A percentile compares a stretch with the other conserved stretches of the same genome.
phyloP scores from a whole-genome alignment of 2,888 invertebrate genomes.

The Lapara coniferarum region DNA sequence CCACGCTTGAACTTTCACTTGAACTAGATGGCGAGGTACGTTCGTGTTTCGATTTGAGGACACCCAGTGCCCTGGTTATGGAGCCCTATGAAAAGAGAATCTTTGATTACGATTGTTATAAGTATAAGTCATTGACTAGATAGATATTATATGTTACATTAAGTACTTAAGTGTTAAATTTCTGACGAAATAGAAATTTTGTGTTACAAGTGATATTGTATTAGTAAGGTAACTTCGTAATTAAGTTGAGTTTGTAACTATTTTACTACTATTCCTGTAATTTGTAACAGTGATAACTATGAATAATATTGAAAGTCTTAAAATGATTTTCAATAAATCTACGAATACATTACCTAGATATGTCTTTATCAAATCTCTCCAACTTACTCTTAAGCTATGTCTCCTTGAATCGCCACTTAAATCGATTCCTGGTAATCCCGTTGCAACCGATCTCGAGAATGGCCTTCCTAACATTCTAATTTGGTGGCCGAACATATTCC shows the following conservation, averaged over 20 bases:
- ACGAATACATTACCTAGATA: neutral
- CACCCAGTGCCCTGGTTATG: constrained; percentile 88
- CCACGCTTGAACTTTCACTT: constrained; percentile 84
- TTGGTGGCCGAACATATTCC: constrained; percentile 85
- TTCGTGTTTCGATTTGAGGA: constrained; percentile 85
- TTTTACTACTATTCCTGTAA: too few species aligned
- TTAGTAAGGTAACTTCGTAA: too few species aligned
- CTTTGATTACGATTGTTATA: neutral
- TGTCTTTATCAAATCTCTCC: neutral
- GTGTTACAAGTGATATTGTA: neutral
- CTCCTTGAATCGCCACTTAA: constrained; percentile 80
- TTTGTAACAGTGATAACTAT: neutral
- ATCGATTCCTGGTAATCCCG: constrained; percentile 81
- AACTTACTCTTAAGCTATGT: constrained; percentile 83
- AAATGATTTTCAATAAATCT: neutral
- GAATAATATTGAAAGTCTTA: neutral
- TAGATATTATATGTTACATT: too few species aligned
- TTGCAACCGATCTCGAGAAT: constrained; percentile 86
- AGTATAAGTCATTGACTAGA: too few species aligned
- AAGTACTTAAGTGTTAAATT: too few species aligned
- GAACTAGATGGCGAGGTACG: constrained; percentile 87
- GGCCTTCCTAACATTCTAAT: constrained; percentile 86
- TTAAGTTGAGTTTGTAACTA: too few species aligned
- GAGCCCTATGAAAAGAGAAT: constrained; percentile 84
- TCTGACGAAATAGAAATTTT: too few species aligned